A percentile compares a stretch with the other conserved stretches of the same genome.
Conservation (phyloP, 2,113 vertebrate genomes). For the Campylomormyrus numenius region DNA sequence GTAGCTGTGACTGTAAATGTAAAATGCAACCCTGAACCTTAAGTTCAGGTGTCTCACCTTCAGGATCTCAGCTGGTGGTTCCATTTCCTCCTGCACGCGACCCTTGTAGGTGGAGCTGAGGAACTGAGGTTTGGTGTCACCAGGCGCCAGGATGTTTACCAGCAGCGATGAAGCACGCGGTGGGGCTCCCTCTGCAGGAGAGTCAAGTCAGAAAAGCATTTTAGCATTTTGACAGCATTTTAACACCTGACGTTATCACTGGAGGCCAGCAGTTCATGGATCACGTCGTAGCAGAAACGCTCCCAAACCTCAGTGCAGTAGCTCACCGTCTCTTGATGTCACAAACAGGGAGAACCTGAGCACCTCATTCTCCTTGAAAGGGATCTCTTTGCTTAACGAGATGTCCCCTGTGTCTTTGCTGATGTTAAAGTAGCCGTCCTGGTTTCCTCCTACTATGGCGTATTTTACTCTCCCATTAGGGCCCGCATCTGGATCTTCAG, state of each 20-base stretch:
- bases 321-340: constrained; percentile 63
- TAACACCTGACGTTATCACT: not conserved
- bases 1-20: not conserved
- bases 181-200: constrained; percentile 48
- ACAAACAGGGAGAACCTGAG: constrained; percentile 58
- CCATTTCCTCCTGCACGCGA: constrained; percentile 54
- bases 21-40: not conserved
- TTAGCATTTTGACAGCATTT: not conserved
- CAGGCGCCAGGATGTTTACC: constrained; percentile 53
- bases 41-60: constrained; percentile 40
- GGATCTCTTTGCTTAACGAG: constrained; percentile 50
- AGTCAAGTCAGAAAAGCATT: constrained; percentile 1
- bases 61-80: constrained; percentile 37
- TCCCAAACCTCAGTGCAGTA: not conserved
- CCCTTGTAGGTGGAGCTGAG: constrained; percentile 42
- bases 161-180: constrained; percentile 49
- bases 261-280: not conserved
- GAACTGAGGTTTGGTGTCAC: constrained; percentile 56
- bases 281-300: too few species aligned
- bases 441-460: constrained; percentile 57
- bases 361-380: constrained; percentile 39
- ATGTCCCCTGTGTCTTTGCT: constrained; percentile 52
- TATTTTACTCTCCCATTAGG: constrained; percentile 60
- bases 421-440: constrained; percentile 55
- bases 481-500: constrained; percentile 58